Base-by-base conservation (phyloP, 2,113 vertebrate species). In the Eudorcas thomsonii region DNA sequence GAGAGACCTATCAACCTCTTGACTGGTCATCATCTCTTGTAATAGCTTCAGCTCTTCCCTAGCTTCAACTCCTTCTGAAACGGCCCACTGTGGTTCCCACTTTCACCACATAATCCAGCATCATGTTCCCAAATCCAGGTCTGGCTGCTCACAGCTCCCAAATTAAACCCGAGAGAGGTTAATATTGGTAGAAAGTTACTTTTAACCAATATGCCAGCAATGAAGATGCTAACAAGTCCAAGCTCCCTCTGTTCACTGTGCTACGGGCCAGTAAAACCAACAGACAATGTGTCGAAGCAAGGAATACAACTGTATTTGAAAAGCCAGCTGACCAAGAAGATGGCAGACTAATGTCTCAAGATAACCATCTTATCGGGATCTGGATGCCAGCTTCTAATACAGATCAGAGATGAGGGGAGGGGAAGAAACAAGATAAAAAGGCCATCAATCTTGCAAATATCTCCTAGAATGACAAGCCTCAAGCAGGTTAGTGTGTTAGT, bases 1-100 rank as follows among this genome's bases (percentile, higher is more conserved):
- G 57, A 59, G 7, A 62, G 7, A 62, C 3, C 8, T 23, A 3
- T 3, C 9, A 17, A 13, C 8, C 17, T 89, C n/a, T 59, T 33
- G 15, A 3, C 48, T 64, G 26, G 25, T 12, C 2, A 23, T 17
- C 2, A 6, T n/a, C 6, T 16, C 54, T 17, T 23, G 4, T 4
- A 82, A 14, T 1, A 5, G 5, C 33, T 50, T 48, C 54, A 15
- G 15, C 9, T 13, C 21, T 17, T 88, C 6, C 7, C 5, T 55
- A 25, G 39, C 8, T 62, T 67, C 64, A 74, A 23, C 5, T 50
- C n/a, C 82, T 93, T 55, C 48, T 36, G 23, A 26, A 30, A 13
- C 2, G 13, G 9, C 10, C n/a, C 19, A 2, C 45, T 11, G 3
- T 39, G 12, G 2, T 25, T 36, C 43, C 16, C 12, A 39, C 33